Conservation (phyloP, 2,797 vertebrate species). For the Thunnus albacares region DNA sequence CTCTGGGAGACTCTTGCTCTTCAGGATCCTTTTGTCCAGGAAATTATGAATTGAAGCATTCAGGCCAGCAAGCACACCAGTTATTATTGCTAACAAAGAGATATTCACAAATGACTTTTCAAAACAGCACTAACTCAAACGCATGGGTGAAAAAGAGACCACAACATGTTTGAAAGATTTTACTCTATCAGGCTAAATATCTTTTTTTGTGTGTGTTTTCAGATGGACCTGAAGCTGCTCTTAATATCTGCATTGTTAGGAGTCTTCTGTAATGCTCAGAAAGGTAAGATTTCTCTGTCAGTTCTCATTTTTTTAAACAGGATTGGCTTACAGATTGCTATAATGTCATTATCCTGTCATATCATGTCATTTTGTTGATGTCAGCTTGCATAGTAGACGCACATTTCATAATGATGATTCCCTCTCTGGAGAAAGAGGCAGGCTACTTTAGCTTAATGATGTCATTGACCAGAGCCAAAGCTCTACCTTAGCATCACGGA, state of each 20-base stretch:
- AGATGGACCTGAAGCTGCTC: slow-evolving; percentile 91
- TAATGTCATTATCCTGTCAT: slow-evolving; percentile 12
- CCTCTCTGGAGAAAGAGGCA: slow-evolving; percentile 2
- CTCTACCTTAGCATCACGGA: slow-evolving; percentile 50
- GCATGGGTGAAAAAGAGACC: neutral
- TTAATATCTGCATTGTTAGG: slow-evolving; percentile 85
- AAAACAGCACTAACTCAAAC: neutral
- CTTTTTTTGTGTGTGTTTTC: slow-evolving; percentile 71
- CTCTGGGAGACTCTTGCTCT: slow-evolving; percentile 5
- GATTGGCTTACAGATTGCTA: neutral
- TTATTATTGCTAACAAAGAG: slow-evolving; percentile 27
- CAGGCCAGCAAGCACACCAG: neutral
- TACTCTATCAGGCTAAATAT: neutral
- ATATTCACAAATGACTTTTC: slow-evolving; percentile 7
- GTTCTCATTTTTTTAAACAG: neutral
- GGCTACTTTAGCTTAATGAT: slow-evolving; percentile 38
- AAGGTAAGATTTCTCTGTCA: slow-evolving; percentile 85
- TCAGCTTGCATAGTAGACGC: slow-evolving; percentile 15
- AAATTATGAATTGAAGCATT: slow-evolving; percentile 33
- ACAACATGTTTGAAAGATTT: neutral
- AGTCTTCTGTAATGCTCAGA: slow-evolving; percentile 87
- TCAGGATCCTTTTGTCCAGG: slow-evolving; percentile 29
- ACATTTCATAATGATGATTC: slow-evolving; percentile 22
- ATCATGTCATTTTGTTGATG: slow-evolving; percentile 33
- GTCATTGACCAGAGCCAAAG: slow-evolving; percentile 34